phyloP scores from a whole-genome alignment of 2,113 vertebrate species.

The Proterorhinus semilunaris region DNA sequence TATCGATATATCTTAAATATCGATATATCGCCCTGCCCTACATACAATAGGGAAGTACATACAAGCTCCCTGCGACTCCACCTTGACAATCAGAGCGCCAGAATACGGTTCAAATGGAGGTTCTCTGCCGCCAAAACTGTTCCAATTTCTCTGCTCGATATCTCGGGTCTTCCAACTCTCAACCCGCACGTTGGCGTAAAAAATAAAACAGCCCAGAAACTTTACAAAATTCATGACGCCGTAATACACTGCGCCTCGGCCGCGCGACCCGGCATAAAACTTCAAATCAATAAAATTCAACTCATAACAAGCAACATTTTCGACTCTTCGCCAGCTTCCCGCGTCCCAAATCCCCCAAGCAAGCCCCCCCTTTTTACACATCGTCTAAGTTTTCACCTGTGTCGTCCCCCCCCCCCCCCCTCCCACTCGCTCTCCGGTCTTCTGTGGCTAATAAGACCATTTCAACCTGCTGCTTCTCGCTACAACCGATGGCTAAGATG shows the following conservation, averaged over 20 bases:
- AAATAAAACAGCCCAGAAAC: background rate
- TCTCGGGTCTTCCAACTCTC: no score
- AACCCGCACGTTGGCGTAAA: background rate
- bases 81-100: no score
- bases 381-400: slow-evolving; percentile 61
- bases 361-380: slow-evolving; percentile 21
- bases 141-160: no score
- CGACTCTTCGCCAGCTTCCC: slow-evolving; percentile 24
- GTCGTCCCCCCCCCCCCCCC: slow-evolving; percentile 65
- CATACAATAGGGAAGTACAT: no score
- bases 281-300: slow-evolving; percentile 22
- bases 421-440: slow-evolving; percentile 33
- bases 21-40: no score
- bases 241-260: background rate
- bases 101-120: no score
- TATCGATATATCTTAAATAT: no score
- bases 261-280: slow-evolving; percentile 9
- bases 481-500: slow-evolving; percentile 67
- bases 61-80: no score
- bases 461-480: slow-evolving; percentile 63
- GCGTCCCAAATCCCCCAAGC: slow-evolving; percentile 28
- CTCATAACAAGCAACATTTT: slow-evolving; percentile 20
- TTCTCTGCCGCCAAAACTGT: no score
- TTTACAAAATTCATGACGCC: background rate
- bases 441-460: slow-evolving; percentile 68